Base-by-base conservation (phyloP, 1,140 invertebrate genomes). In the Leucophenga varia region DNA sequence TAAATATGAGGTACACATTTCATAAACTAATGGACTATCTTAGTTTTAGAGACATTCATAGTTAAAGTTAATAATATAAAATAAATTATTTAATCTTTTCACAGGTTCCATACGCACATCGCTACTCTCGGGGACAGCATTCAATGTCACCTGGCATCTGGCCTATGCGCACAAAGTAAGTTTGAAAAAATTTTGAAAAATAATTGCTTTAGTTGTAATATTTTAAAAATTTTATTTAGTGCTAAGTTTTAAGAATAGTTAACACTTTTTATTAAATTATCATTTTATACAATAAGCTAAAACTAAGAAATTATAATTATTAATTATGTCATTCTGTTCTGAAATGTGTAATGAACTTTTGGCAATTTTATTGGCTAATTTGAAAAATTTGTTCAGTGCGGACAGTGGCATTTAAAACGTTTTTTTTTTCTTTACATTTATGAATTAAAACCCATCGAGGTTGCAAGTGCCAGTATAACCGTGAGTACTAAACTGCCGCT, bases 111-210 rank as follows among this genome's bases (percentile, higher is more conserved):
- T 88, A 51, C 84, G 84, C 70, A 95, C 92, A 36, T 85, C 87
- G n/a, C 80, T 95, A 55, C 71, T 90, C 52, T 82, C 88, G 22
- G 91, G 90, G 49, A 86, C 89, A 54, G 83, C 82, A 49, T 88
- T 97, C 71, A 95, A 93, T 76, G 85, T 95, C 39, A 88, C 92
- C 46, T 97, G 93, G 93, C 91, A 95, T 78, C 81, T 96, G 59
- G 91, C 91, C 8, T 95, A 95, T 80, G 90, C 94, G 4, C 93
- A 97, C 72, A 80, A 83, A 79, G 93, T 95, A 82, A 89, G 87
- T 82, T n/a, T n/a, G n/a, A n/a, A n/a, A n/a, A n/a, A n/a, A n/a
- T n/a, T n/a, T n/a, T 30, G 12, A 30, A 30, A 12, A 8, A 30
- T 30, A 30, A 30, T 7, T 7, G 28, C 28, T 12, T 12, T 30